A percentile compares a stretch with the other conserved stretches of the same genome.
Conservation (phyloP, 2,797 vertebrate genomes). For the Gadopsis bispinosus region DNA sequence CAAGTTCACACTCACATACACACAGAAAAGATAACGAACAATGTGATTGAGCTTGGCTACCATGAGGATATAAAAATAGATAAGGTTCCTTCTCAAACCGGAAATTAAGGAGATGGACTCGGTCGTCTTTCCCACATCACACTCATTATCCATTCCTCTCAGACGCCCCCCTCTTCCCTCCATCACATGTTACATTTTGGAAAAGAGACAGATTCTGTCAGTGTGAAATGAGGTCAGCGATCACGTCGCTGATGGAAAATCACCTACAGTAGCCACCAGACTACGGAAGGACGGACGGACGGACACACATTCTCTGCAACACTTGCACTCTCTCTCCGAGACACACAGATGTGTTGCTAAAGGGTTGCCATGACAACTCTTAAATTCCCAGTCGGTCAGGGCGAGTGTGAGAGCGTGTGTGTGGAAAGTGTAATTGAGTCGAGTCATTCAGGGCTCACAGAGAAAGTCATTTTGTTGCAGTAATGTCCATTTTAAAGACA, state of each 20-base stretch:
- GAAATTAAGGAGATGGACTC: slow-evolving; percentile 76
- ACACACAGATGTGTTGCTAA: slow-evolving; percentile 74
- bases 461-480: slow-evolving; percentile 66
- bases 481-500: slow-evolving; percentile 58
- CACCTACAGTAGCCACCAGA: slow-evolving; percentile 61
- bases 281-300: slow-evolving; percentile 11
- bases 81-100: slow-evolving; percentile 75
- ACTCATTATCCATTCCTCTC: slow-evolving; percentile 66
- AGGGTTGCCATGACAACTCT: slow-evolving; percentile 83
- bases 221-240: slow-evolving; percentile 79
- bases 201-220: slow-evolving; percentile 59
- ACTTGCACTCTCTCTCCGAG: slow-evolving; percentile 1
- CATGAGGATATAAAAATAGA: slow-evolving; percentile 72
- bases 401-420: slow-evolving; percentile 45
- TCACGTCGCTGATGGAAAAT: slow-evolving; percentile 66
- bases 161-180: slow-evolving; percentile 40
- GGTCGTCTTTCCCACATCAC: slow-evolving; percentile 71
- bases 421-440: slow-evolving; percentile 57
- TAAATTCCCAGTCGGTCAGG: slow-evolving; percentile 60
- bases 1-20: slow-evolving; percentile 26
- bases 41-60: slow-evolving; percentile 50
- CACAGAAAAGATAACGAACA: slow-evolving; percentile 45
- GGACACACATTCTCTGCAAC: slow-evolving; percentile 18
- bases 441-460: slow-evolving; percentile 59
- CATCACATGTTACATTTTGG: slow-evolving; percentile 61